Base-by-base conservation (phyloP, 1,140 invertebrate species). In the Magallana ariakensis region DNA sequence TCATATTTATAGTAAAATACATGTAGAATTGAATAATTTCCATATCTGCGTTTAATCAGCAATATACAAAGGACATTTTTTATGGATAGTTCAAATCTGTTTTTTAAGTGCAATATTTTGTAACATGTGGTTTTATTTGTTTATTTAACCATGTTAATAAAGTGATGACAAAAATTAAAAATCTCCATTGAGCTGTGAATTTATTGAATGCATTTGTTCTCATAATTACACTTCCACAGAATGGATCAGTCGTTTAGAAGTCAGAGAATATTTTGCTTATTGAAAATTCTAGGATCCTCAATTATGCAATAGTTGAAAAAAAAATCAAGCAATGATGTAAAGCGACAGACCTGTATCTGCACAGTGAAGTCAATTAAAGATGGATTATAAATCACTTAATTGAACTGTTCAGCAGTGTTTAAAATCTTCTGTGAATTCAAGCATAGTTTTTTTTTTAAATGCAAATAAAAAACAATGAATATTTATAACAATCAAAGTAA, bases 271-370 rank as follows among this genome's bases (percentile, higher is more conserved):
- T 62, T n/a, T 62, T 16, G 58, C 58, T n/a, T 62, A 62, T 75
- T 75, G 22, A 75, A 75, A 26, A 11, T 26, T 19, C 19, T 75
- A 11, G 7, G 8, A 11, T 13, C 33, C 66, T 75, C 5, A 75
- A 75, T 75, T 75, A 75, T 75, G 66, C 66, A 75, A 26, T 19
- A 75, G 22, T 75, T 75, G 22, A 26, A 75, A 26, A 26, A 70
- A 75, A 75, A 26, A 26, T 75, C 22, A 11, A 13, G 66, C 33
- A 46, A 46, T 26, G 66, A 26, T 75, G 19, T 75, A 75, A 75
- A 26, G 33, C 33, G 66, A 26, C 66, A 75, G 66, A 75, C 26
- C 33, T 33, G 66, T 13, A 75, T 75, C 66, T 75, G 66, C 22
- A 13, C 66, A 75, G 22, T 75, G 22, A 22, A 26, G 22, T 13